phyloP scores from a whole-genome alignment of 2,888 invertebrate species.

The Drosophila paranaensis region DNA sequence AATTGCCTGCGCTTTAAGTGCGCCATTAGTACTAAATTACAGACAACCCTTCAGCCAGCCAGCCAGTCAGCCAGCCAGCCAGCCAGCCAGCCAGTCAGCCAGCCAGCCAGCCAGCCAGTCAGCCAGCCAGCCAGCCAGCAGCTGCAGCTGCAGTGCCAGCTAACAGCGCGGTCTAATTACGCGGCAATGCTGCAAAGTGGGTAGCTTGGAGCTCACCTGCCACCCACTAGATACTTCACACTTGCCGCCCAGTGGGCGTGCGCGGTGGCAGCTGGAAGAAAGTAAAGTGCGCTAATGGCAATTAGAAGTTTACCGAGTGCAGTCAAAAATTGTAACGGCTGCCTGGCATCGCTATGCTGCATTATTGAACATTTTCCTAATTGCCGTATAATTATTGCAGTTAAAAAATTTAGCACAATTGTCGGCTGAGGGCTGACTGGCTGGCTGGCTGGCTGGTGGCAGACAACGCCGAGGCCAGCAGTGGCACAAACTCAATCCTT shows the following conservation, averaged over 20 bases:
- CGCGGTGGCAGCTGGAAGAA: constrained; percentile 50
- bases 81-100: constrained; percentile 21
- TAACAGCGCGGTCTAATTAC: constrained; percentile 76
- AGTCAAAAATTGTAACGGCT: constrained; percentile 79
- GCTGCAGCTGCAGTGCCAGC: constrained; percentile 41
- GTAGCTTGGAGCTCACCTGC: constrained; percentile 37
- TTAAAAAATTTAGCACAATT: constrained; percentile 71
- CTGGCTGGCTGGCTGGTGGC: not conserved
- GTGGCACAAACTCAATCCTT: constrained; percentile 20
- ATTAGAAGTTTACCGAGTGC: constrained; percentile 78
- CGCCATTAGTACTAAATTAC: constrained; percentile 78
- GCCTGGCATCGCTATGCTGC: constrained; percentile 63
- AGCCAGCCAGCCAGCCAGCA: constrained; percentile 22
- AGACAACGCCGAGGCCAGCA: constrained; percentile 3
- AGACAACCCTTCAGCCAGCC: constrained; percentile 53
- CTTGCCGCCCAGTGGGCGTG: constrained; percentile 18
- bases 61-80: constrained; percentile 20
- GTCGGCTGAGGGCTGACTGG: constrained; percentile 13
- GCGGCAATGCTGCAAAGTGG: constrained; percentile 59
- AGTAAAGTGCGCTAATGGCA: constrained; percentile 79
- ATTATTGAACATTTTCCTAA: constrained; percentile 78
- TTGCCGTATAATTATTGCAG: constrained; percentile 79
- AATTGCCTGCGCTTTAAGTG: constrained; percentile 77
- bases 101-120: constrained; percentile 24
- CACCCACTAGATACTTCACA: constrained; percentile 2